phyloP scores from a whole-genome alignment of 1,140 invertebrate genomes.

The Drosophila nikananu region DNA sequence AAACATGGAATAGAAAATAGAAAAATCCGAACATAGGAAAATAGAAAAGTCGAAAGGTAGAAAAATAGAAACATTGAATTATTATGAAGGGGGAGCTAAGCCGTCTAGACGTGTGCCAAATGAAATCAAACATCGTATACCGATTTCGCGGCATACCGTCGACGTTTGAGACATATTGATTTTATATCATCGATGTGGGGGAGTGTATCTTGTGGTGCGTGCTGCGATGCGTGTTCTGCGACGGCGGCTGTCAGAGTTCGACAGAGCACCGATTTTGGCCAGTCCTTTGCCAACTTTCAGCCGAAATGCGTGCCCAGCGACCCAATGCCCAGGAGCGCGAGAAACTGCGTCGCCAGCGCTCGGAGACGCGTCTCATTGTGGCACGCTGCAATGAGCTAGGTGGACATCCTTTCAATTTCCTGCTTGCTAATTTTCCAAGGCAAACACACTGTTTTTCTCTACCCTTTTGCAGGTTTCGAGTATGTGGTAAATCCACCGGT shows the following conservation, averaged over 20 bases:
- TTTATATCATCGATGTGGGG: constrained; percentile 55
- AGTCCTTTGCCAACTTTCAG: constrained; percentile 35
- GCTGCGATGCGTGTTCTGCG: constrained; percentile 47
- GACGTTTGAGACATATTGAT: constrained; percentile 57
- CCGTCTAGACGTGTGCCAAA: constrained; percentile 55
- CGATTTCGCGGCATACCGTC: constrained; percentile 47
- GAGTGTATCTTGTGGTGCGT: constrained; percentile 15
- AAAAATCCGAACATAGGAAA: no score
- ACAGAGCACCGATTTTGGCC: constrained; percentile 26
- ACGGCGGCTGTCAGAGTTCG: constrained; percentile 56
- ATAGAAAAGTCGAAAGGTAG: constrained; percentile 4
- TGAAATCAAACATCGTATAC: constrained; percentile 51
- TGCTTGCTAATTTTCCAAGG: not conserved
- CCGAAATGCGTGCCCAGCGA: constrained; percentile 67
- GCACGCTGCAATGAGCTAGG: constrained; percentile 48
- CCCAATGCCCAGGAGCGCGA: constrained; percentile 70
- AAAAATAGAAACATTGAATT: constrained; percentile 49
- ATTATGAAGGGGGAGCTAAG: constrained; percentile 42
- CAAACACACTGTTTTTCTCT: not conserved
- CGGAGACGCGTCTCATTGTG: constrained; percentile 64
- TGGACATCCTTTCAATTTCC: not conserved
- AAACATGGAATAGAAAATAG: no score
- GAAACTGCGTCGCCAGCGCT: constrained; percentile 65
- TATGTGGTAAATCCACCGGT: constrained; percentile 77
- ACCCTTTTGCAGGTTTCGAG: constrained; percentile 61